Evolutionary conservation across 2,888 invertebrate species (phyloP), one percentile per base, ranked within the genome.

Genomic region (Agriopis aurantiaria): DNA sequence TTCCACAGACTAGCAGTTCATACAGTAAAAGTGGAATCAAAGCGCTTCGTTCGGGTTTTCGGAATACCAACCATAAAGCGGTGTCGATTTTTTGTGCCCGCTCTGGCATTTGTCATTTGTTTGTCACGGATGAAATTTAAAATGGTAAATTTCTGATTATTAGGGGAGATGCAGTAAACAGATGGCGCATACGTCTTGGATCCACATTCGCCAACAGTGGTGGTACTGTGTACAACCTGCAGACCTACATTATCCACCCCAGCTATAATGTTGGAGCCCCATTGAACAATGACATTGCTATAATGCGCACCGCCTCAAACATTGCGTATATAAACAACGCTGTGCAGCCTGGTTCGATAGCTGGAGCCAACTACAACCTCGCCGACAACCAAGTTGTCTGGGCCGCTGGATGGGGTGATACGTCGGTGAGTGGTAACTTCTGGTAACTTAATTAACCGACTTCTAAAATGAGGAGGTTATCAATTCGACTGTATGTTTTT

Each of bases 391-490:
- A 83, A 62, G 74, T 77, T 3, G 85, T 89, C 0, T 88, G 83
- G 85, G 86, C 88, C 45, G 77, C 82, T 43, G 89, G 90, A 73
- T 91, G 89, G 89, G 91, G 90, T 1, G 41, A 71, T 11, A 81
- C 77, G 43, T 69, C 69, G 5, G 89, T 89, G 76, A 85, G 43
- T 55, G 8, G 10, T 51, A 23, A 23, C 17, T 23, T 23, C 17
- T 23, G 17, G 17, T 23, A n/a, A n/a, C n/a, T n/a, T n/a, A n/a
- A 33, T 3, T 33, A 33, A 33, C 23, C 1, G 23, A 33, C 3
- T 33, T 33, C 23, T 33, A 1, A 33, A 3, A 1, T 3, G 23
- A 33, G 1, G 23, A 33, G 23, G 3, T 33, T 3, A 3, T 33
- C 3, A 3, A 3, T 1, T 3, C 1, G 1, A 3, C 3, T 3